Evolutionary conservation across 2,113 vertebrate species (phyloP).

Genomic region (Atrichornis clamosus): DNA sequence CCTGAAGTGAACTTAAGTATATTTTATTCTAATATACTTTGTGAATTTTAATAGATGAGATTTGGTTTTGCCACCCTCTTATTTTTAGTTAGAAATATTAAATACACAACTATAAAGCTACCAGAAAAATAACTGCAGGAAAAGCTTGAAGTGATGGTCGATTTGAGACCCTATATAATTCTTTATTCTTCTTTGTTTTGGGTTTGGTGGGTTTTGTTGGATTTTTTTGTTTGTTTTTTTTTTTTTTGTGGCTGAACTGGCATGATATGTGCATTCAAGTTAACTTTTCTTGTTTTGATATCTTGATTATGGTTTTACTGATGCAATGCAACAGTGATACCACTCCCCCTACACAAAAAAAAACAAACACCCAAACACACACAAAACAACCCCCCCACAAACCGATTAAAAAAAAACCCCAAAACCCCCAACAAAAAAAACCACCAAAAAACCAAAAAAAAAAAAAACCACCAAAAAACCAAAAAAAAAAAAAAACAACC

Average conservation of each 20-base stretch:
- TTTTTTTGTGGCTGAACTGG: background rate
- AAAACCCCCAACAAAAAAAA: background rate
- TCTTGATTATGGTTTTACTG: background rate
- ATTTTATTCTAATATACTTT: background rate
- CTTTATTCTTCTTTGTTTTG: background rate
- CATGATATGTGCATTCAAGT: background rate
- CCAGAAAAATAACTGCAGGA: background rate
- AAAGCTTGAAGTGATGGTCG: background rate
- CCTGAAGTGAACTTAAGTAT: background rate
- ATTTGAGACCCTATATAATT: background rate
- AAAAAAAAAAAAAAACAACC: too few relatives aligned
- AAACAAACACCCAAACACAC: too few relatives aligned
- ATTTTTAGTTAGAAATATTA: background rate
- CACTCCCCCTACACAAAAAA: background rate
- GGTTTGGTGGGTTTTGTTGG: too few relatives aligned
- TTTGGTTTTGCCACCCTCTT: background rate
- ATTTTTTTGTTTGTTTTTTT: background rate
- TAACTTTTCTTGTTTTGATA: background rate
- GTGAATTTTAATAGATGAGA: background rate
- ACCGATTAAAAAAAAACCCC: background rate
- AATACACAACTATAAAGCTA: background rate
- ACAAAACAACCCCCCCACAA: too few relatives aligned
- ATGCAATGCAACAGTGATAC: background rate
- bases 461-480: too few relatives aligned
- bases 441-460: too few relatives aligned